These are phyloP conservation scores for Drosophila melanosoma DNA, from an alignment of 2,888 invertebrate genomes.

Conservation along the genomic window DNA sequence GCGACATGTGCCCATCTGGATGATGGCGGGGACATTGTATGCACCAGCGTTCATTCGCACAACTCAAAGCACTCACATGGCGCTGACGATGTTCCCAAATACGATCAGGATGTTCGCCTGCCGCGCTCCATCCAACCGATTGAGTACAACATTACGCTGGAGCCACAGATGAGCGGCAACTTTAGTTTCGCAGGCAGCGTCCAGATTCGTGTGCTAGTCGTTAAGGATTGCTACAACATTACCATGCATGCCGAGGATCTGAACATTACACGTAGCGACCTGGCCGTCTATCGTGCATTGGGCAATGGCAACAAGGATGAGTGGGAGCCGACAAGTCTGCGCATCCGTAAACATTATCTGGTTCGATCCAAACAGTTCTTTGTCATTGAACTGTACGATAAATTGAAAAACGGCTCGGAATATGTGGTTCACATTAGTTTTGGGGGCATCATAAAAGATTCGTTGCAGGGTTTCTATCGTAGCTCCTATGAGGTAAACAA, in stretches of 20 bases:
- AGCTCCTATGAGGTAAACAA: slow-evolving; percentile 91
- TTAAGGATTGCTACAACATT: slow-evolving; percentile 87
- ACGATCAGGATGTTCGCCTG: slow-evolving; percentile 88
- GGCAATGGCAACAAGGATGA: slow-evolving; percentile 15
- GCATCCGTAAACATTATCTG: slow-evolving; percentile 85
- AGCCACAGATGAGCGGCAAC: slow-evolving; percentile 91
- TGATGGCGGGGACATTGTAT: slow-evolving; percentile 76
- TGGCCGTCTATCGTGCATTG: slow-evolving; percentile 84
- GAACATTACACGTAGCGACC: slow-evolving; percentile 87
- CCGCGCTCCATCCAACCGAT: slow-evolving; percentile 89
- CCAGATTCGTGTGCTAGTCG: slow-evolving; percentile 87
- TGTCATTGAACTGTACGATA: slow-evolving; percentile 87
- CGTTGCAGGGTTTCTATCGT: slow-evolving; percentile 92
- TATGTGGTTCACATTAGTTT: slow-evolving; percentile 90
- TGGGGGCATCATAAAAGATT: slow-evolving; percentile 90
- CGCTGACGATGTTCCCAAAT: slow-evolving; percentile 55
- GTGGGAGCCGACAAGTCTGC: slow-evolving; percentile 44
- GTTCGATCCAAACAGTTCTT: slow-evolving; percentile 89
- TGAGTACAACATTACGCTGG: slow-evolving; percentile 89
- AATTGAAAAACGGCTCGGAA: slow-evolving; percentile 86
- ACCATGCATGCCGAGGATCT: slow-evolving; percentile 91
- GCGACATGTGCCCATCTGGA: slow-evolving; percentile 87
- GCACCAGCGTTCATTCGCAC: slow-evolving; percentile 72
- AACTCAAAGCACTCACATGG: slow-evolving; percentile 56
- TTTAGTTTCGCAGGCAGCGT: slow-evolving; percentile 92